These are phyloP conservation scores for Thecocarcelia acutangulata DNA, from an alignment of 2,888 invertebrate genomes.

Conservation along the genomic window DNA sequence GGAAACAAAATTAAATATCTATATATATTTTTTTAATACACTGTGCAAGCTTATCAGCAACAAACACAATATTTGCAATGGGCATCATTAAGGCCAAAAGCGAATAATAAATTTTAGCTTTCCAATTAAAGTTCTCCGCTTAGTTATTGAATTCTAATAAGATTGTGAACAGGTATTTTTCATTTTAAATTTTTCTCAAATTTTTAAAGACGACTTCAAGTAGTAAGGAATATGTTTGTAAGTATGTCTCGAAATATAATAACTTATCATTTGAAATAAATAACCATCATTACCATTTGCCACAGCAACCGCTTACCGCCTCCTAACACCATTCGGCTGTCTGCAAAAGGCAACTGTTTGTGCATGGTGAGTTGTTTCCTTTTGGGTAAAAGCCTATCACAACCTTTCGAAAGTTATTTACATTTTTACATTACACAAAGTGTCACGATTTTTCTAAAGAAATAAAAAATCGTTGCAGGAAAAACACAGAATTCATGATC, in stretches of 20 bases:
- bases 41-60: neutral
- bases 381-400: constrained; percentile 69
- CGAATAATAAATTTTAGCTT: constrained; percentile 50
- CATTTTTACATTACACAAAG: constrained; percentile 68
- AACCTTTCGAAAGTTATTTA: constrained; percentile 70
- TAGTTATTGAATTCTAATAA: constrained; percentile 44
- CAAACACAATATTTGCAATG: neutral
- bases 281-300: constrained; percentile 24
- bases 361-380: constrained; percentile 44
- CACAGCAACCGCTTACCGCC: constrained; percentile 24
- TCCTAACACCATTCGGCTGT: constrained; percentile 59
- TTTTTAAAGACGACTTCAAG: constrained; percentile 48
- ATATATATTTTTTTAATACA: no score
- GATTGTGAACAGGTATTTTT: constrained; percentile 54
- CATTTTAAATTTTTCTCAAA: constrained; percentile 52
- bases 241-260: constrained; percentile 37
- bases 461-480: constrained; percentile 68
- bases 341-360: constrained; percentile 34
- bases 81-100: constrained; percentile 29
- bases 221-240: neutral
- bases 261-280: constrained; percentile 54
- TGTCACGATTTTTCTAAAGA: constrained; percentile 69
- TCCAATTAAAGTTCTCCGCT: constrained; percentile 50
- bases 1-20: neutral
- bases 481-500: constrained; percentile 70